Evolutionary conservation across 2,113 vertebrate genomes (phyloP).

Genomic region (Lagopus muta): DNA sequence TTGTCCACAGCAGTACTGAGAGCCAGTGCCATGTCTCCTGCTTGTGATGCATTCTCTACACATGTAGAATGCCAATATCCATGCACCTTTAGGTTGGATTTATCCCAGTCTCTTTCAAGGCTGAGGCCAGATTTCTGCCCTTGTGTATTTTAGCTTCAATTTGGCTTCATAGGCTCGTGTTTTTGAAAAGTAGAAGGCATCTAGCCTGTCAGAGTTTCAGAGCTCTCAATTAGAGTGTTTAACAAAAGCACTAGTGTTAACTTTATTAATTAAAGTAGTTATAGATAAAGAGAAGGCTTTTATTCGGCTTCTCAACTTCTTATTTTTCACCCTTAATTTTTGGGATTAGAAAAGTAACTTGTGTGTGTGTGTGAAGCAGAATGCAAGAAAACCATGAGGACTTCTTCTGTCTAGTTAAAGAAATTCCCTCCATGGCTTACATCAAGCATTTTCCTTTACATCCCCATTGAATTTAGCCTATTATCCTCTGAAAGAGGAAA

Average conservation of each 20-base stretch:
- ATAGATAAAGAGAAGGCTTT: background rate
- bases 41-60: background rate
- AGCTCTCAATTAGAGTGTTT: background rate
- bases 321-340: background rate
- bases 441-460: background rate
- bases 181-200: background rate
- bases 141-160: background rate
- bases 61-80: background rate
- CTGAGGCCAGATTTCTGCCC: background rate
- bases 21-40: background rate
- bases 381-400: background rate
- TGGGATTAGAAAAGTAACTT: background rate
- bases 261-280: background rate
- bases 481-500: conserved; percentile 30
- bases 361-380: background rate
- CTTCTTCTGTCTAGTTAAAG: background rate
- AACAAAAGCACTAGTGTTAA: background rate
- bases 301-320: background rate
- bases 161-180: background rate
- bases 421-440: background rate
- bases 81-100: background rate
- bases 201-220: background rate
- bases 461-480: background rate
- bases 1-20: background rate
- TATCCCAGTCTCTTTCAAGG: background rate